These are phyloP conservation scores for cattle (Bos taurus) DNA, from an alignment of 2,113 vertebrate genomes.

Conservation along the genomic window DNA sequence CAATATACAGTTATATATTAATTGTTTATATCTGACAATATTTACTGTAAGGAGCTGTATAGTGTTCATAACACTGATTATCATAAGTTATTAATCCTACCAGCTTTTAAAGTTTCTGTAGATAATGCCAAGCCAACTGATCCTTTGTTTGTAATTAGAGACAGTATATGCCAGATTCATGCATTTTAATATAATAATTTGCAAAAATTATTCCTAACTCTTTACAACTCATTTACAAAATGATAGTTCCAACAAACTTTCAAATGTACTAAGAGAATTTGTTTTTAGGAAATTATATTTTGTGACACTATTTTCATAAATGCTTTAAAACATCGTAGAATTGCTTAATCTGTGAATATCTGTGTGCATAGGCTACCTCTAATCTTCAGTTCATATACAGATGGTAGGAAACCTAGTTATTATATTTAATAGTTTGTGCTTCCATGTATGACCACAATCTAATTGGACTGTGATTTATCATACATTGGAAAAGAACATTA, in stretches of 20 bases:
- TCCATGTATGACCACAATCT: background rate
- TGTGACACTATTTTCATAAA: constrained; percentile 11
- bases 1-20: background rate
- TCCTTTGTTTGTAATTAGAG: constrained; percentile 26
- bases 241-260: background rate
- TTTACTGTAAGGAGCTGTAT: background rate
- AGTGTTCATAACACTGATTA: background rate
- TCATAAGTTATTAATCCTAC: background rate
- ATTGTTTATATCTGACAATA: background rate
- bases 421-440: background rate
- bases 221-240: background rate
- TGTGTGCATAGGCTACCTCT: background rate
- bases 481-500: background rate
- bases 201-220: background rate
- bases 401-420: background rate
- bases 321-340: background rate
- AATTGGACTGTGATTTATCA: background rate
- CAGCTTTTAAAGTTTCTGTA: constrained; percentile 6
- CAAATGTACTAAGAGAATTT: background rate
- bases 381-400: background rate
- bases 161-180: background rate
- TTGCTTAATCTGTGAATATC: background rate
- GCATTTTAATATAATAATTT: constrained; percentile 18
- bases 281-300: background rate
- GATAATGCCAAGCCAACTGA: background rate